Evolutionary conservation across 2,113 vertebrate species (phyloP).

Genomic region (Pelecanus crispus): DNA sequence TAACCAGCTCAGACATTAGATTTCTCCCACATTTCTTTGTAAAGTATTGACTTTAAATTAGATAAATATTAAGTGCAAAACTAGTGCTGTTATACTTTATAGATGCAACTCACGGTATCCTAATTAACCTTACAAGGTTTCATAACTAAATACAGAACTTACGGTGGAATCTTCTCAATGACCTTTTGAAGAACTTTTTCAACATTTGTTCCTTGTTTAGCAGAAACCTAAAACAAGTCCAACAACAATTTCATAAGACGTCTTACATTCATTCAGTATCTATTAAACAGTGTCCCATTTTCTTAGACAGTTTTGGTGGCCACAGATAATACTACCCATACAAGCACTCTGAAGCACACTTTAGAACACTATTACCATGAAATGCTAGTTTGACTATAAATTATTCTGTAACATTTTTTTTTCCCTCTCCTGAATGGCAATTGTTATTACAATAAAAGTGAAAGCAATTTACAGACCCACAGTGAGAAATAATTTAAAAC

Average conservation of each 20-base stretch:
- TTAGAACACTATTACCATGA: not conserved
- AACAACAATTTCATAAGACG: not conserved
- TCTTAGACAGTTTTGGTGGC: not conserved
- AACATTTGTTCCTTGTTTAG: conserved; percentile 92
- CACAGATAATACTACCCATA: not conserved
- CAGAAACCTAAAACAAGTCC: conserved; percentile 84
- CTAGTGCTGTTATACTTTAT: not conserved
- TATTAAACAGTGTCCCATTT: not conserved
- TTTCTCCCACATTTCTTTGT: not conserved
- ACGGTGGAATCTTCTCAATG: conserved; percentile 90
- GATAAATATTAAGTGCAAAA: not conserved
- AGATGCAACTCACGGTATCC: not conserved
- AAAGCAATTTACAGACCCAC: not conserved
- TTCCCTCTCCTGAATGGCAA: not conserved
- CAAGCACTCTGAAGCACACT: not conserved
- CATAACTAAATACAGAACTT: conserved; percentile 63
- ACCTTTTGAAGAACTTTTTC: conserved; percentile 85
- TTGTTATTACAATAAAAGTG: not conserved
- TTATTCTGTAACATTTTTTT: not conserved
- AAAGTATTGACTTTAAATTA: not conserved
- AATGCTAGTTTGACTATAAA: not conserved
- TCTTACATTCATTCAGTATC: not conserved
- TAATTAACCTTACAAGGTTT: not conserved
- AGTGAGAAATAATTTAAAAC: not conserved
- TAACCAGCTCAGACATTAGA: not conserved